Conservation (phyloP, 2,797 vertebrate genomes). For the Sebastes variabilis region DNA sequence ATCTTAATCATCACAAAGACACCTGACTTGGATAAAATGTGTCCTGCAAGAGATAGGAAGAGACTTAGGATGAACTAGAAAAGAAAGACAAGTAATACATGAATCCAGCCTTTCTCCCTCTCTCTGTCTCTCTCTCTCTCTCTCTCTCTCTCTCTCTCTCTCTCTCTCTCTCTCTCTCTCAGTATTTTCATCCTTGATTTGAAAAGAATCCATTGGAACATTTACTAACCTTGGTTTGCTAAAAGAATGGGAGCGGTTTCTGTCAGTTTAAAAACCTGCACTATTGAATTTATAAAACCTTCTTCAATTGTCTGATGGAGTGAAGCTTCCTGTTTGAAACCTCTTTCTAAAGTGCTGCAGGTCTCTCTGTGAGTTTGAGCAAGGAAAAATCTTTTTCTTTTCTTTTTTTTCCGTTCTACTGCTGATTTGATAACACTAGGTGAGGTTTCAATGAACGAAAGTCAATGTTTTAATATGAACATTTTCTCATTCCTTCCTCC, state of each 20-base stretch:
- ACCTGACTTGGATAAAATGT: neutral
- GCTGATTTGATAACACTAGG: neutral
- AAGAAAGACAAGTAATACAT: neutral
- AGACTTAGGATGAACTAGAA: neutral
- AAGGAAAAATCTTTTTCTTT: neutral
- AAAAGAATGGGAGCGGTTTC: neutral
- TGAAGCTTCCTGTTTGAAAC: neutral
- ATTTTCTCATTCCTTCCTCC: neutral
- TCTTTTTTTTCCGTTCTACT: neutral
- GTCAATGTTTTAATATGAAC: neutral
- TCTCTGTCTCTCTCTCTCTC: neutral
- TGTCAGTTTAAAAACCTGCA: neutral
- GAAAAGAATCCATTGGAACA: constrained; percentile 15
- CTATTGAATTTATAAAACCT: neutral
- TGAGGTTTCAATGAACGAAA: neutral
- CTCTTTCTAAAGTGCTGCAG: neutral
- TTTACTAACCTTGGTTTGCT: neutral
- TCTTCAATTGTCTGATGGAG: neutral
- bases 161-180: neutral
- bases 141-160: neutral
- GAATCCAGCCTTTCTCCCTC: neutral
- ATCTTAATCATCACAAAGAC: neutral
- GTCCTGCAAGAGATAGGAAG: neutral
- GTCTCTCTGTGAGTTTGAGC: neutral
- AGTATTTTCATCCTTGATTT: neutral